Conservation (phyloP, 2,888 invertebrate genomes). For the Cantharis flavilabris region DNA sequence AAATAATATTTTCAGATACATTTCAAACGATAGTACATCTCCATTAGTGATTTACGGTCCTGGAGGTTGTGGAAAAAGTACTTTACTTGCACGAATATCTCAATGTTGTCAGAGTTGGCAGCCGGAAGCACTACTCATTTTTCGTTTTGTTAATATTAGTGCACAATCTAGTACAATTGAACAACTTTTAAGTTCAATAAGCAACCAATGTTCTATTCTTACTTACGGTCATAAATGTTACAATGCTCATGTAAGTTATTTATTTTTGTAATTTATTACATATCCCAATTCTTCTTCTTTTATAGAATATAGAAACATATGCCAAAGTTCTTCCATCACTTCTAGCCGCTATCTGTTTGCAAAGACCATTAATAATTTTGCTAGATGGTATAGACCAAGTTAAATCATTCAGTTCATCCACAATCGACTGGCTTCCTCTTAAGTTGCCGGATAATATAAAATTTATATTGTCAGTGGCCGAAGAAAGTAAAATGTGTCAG, state of each 20-base stretch:
- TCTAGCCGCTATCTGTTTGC: conserved; percentile 60
- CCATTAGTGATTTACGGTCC: conserved; percentile 78
- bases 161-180: conserved; percentile 69
- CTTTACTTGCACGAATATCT: conserved; percentile 74
- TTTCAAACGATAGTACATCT: conserved; percentile 62
- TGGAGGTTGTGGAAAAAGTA: conserved; percentile 84
- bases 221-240: conserved; percentile 68
- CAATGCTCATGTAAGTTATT: conserved; percentile 62
- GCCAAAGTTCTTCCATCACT: conserved; percentile 63
- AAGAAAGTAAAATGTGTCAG: conserved; percentile 58
- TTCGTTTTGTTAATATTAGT: conserved; percentile 69
- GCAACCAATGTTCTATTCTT: conserved; percentile 75
- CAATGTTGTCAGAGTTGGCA: conserved; percentile 67
- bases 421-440: conserved; percentile 77
- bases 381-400: conserved; percentile 78
- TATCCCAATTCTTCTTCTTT: conserved; percentile 26
- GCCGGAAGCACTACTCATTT: conserved; percentile 61
- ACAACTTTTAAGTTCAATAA: conserved; percentile 74
- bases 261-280: background rate
- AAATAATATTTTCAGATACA: conserved; percentile 60
- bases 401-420: conserved; percentile 60
- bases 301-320: conserved; percentile 75
- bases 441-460: conserved; percentile 75
- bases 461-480: conserved; percentile 73
- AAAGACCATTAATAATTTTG: conserved; percentile 69